A percentile compares a stretch with the other conserved stretches of the same genome.
Evolutionary conservation across 2,797 vertebrate species (phyloP).

Genomic region (Alcedo quadribrachys): DNA sequence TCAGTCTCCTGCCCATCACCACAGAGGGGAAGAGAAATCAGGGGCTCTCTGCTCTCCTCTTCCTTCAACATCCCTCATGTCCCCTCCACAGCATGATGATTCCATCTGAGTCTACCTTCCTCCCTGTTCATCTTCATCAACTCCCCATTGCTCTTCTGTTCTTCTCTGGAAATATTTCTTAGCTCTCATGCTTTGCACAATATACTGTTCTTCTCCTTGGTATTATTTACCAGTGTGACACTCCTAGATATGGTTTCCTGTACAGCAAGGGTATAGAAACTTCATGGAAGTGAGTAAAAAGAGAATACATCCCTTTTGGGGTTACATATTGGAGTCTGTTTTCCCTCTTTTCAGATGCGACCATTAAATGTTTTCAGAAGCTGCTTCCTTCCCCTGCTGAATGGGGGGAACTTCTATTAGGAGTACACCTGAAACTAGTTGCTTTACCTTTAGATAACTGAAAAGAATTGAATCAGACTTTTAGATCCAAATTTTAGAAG

Average conservation of each 20-base stretch:
- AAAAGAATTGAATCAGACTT: fast-evolving
- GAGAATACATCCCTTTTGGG: background rate
- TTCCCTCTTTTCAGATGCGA: background rate
- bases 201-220: background rate
- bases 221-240: background rate
- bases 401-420: background rate
- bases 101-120: background rate
- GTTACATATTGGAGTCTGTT: background rate
- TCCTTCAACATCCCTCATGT: background rate
- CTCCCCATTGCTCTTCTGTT: background rate
- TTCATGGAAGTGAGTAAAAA: background rate
- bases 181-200: background rate
- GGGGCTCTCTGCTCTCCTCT: background rate
- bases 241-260: background rate
- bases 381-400: background rate
- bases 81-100: background rate
- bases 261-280: background rate
- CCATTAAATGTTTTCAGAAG: background rate
- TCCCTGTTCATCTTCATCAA: background rate
- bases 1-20: background rate
- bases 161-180: background rate
- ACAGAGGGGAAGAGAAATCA: background rate
- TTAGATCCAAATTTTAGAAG: background rate
- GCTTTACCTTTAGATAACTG: background rate
- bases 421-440: background rate